Evolutionary conservation across 2,888 invertebrate species (phyloP).

Genomic region (Chaetogeoica ovagalla): DNA sequence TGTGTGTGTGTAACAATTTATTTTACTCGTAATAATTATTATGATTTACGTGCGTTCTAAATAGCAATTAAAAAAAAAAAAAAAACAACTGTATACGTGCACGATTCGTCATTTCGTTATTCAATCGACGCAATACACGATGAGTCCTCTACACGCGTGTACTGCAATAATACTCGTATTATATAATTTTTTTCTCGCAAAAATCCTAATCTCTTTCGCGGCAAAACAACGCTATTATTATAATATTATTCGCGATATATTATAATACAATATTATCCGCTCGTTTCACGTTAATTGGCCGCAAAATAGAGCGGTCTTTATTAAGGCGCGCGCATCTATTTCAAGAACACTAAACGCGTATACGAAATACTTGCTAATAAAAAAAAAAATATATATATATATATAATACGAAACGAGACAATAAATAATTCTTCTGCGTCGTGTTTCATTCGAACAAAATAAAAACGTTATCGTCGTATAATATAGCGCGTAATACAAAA

Average conservation of each 20-base stretch:
- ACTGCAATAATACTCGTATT: too few species aligned
- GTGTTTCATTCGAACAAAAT: conserved; percentile 5
- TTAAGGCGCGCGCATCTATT: not conserved
- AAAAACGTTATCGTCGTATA: conserved; percentile 20
- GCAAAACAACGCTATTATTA: not conserved
- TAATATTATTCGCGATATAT: not conserved
- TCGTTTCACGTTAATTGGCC: conserved; percentile 14
- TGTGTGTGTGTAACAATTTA: not conserved
- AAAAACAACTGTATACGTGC: not conserved
- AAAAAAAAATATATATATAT: too few species aligned
- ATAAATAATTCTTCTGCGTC: not conserved
- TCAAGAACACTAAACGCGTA: too few species aligned
- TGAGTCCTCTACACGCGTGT: too few species aligned
- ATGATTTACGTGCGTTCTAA: conserved; percentile 11
- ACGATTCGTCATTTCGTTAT: conserved; percentile 3
- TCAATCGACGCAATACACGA: not conserved
- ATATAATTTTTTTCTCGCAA: not conserved
- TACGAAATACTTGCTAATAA: not conserved
- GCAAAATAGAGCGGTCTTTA: not conserved
- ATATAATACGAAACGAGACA: not conserved
- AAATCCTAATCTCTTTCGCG: not conserved
- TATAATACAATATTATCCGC: too few species aligned
- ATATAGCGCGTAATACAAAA: not conserved
- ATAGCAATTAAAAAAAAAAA: not conserved
- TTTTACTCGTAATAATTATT: conserved; percentile 1